These are phyloP conservation scores for Hemicordylus capensis DNA, from an alignment of 2,113 vertebrate species.

Conservation along the genomic window DNA sequence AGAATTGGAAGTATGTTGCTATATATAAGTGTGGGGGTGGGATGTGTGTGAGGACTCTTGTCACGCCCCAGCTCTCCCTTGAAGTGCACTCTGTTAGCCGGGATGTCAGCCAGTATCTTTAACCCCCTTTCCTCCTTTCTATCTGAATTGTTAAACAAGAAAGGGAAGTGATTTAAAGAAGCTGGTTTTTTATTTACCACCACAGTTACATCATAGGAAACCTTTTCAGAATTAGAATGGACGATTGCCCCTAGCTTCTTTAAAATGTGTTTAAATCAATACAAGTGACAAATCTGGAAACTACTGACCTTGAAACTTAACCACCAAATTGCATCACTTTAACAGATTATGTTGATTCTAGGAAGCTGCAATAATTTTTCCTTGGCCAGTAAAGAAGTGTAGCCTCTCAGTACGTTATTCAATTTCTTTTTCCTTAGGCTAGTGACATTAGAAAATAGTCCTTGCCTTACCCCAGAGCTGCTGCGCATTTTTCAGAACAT, in stretches of 20 bases:
- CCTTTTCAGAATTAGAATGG: too few species aligned
- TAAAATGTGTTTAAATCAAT: too few species aligned
- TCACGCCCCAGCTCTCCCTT: too few species aligned
- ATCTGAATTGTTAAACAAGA: too few species aligned
- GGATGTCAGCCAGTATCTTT: neutral
- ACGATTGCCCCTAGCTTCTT: too few species aligned
- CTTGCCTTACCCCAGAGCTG: conserved; percentile 89
- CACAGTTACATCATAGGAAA: too few species aligned
- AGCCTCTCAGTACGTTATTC: neutral
- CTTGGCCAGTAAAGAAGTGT: conserved; percentile 14
- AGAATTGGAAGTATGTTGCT: too few species aligned
- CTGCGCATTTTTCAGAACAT: conserved; percentile 97
- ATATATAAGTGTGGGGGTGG: too few species aligned
- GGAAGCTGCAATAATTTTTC: neutral
- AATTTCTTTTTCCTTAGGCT: conserved; percentile 79
- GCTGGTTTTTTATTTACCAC: too few species aligned
- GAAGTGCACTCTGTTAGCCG: too few species aligned
- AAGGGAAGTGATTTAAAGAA: too few species aligned
- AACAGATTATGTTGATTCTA: neutral
- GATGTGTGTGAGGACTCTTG: too few species aligned
- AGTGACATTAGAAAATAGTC: conserved; percentile 95
- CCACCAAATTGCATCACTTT: neutral
- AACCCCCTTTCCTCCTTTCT: neutral
- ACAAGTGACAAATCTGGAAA: neutral
- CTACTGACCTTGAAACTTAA: neutral